These are phyloP conservation scores for Hydroisotoma schaefferi DNA, from an alignment of 2,888 invertebrate genomes.

Conservation along the genomic window DNA sequence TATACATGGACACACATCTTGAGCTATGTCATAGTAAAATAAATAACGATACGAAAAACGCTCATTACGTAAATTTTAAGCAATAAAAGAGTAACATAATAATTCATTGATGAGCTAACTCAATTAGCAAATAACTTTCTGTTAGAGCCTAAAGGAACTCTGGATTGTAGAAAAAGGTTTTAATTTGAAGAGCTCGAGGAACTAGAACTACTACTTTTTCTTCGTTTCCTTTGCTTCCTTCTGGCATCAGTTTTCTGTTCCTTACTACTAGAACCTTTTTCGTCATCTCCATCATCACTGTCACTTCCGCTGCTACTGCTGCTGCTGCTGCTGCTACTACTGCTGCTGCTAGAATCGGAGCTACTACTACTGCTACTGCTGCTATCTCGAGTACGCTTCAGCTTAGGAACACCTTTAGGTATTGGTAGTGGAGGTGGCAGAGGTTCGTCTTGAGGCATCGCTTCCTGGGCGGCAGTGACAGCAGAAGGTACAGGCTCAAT, in stretches of 20 bases:
- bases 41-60: too few relatives aligned
- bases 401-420: neutral
- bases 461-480: neutral
- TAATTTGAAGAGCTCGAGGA: constrained; percentile 4
- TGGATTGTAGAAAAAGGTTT: too few relatives aligned
- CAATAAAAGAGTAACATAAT: too few relatives aligned
- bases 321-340: constrained; percentile 13
- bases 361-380: constrained; percentile 9
- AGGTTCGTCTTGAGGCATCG: neutral
- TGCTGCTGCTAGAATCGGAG: constrained; percentile 13
- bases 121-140: too few relatives aligned
- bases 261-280: neutral
- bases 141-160: too few relatives aligned
- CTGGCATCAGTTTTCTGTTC: neutral
- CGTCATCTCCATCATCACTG: neutral
- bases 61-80: too few relatives aligned
- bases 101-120: too few relatives aligned
- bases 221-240: constrained; percentile 1
- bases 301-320: neutral
- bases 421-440: neutral
- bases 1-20: too few relatives aligned
- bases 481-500: neutral
- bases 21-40: too few relatives aligned
- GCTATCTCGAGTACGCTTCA: neutral
- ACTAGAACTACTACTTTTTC: constrained; percentile 10